These are phyloP conservation scores for Meteorus sp. DNA, from an alignment of 1,140 invertebrate genomes.

Conservation along the genomic window DNA sequence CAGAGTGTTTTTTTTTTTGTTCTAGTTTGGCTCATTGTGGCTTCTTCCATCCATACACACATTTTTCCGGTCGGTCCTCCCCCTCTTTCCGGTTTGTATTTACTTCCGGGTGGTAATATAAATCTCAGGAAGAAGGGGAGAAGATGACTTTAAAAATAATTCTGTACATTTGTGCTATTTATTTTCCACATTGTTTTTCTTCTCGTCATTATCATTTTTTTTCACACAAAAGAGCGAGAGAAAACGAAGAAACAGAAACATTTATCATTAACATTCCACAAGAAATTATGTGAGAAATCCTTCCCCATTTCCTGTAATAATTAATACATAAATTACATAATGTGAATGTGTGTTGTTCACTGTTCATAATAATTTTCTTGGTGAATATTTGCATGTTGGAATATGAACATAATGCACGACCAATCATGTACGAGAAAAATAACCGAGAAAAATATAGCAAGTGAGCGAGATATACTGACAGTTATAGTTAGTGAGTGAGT, in stretches of 20 bases:
- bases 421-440: too few species aligned
- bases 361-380: too few species aligned
- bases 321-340: too few species aligned
- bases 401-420: too few species aligned
- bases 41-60: not conserved
- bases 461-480: conserved; percentile 9
- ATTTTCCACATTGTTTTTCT: not conserved
- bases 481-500: conserved; percentile 7
- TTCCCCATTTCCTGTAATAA: too few species aligned
- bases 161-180: too few species aligned
- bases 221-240: too few species aligned
- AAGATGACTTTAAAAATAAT: not conserved
- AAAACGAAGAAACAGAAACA: too few species aligned
- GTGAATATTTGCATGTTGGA: too few species aligned
- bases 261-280: too few species aligned
- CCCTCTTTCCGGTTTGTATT: not conserved
- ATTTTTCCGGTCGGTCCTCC: not conserved
- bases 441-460: not conserved
- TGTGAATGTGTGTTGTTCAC: too few species aligned
- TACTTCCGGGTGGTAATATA: not conserved
- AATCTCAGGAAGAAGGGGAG: conserved; percentile 2
- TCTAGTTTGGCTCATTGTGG: not conserved
- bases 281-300: too few species aligned
- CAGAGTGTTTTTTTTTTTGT: not conserved
- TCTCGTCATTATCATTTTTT: conserved; percentile 4